These are phyloP conservation scores for Dryadula phaetusa DNA, from an alignment of 2,888 invertebrate species.

Conservation along the genomic window DNA sequence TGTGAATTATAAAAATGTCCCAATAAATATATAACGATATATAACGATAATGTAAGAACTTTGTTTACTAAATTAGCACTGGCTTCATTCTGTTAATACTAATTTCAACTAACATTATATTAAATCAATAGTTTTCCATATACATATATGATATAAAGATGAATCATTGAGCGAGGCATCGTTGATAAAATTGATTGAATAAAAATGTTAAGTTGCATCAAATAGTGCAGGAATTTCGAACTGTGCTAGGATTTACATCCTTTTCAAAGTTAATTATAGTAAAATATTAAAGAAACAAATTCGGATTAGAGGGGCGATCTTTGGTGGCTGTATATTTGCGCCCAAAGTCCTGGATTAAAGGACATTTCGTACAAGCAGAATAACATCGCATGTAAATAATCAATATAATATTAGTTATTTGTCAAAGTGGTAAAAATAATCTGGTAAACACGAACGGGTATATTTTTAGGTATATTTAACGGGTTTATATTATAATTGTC, in stretches of 20 bases:
- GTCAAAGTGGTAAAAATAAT: not conserved
- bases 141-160: conserved; percentile 18
- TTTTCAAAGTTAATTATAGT: conserved; percentile 30
- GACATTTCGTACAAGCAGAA: conserved; percentile 20
- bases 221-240: conserved; percentile 27
- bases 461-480: not conserved
- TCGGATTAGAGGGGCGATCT: conserved; percentile 44
- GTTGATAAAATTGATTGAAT: conserved; percentile 43
- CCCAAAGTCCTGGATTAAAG: conserved; percentile 27
- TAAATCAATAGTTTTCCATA: conserved; percentile 21
- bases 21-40: not conserved
- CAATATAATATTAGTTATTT: not conserved
- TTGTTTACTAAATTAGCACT: conserved; percentile 6
- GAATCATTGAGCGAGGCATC: conserved; percentile 70
- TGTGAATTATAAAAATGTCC: not conserved
- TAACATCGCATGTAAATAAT: conserved; percentile 18
- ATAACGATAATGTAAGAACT: not conserved
- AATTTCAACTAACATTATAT: not conserved
- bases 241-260: conserved; percentile 34
- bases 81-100: conserved; percentile 5
- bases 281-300: conserved; percentile 42
- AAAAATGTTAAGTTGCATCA: conserved; percentile 31
- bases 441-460: not conserved
- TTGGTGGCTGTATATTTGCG: conserved; percentile 37
- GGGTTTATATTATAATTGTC: not conserved